A percentile compares a stretch with the other conserved stretches of the same genome.
Conservation (phyloP, 1,140 invertebrate species). For the Euglossa dilemma region DNA sequence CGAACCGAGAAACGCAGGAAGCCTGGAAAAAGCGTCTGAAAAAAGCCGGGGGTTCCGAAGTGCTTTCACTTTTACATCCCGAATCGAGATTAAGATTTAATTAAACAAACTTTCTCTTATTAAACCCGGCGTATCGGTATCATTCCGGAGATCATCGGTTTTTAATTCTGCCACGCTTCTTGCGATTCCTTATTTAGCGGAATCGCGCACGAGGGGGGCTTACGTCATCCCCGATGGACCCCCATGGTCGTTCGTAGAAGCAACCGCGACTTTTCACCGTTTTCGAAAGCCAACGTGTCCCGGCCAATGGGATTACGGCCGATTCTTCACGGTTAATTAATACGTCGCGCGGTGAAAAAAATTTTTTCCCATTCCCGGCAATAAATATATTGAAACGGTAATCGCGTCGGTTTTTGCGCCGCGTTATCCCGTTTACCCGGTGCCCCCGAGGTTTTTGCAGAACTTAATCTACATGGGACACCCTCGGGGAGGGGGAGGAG, state of each 20-base stretch:
- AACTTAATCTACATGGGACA: constrained; percentile 62
- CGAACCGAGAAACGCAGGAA: not conserved
- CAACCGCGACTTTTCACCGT: not conserved
- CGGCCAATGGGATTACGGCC: not conserved
- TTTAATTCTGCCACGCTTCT: not conserved
- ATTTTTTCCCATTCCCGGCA: not conserved
- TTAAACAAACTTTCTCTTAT: constrained; percentile 39
- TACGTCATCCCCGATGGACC: too few species aligned
- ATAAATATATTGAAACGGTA: constrained; percentile 21
- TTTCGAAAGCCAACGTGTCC: not conserved
- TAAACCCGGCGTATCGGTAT: not conserved
- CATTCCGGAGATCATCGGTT: not conserved
- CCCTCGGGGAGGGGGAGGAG: constrained; percentile 53
- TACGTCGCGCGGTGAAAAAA: not conserved
- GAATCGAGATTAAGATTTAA: constrained; percentile 18
- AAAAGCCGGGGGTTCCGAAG: not conserved
- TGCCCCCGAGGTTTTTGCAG: constrained; percentile 50
- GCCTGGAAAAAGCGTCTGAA: not conserved
- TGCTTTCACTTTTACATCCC: constrained; percentile 15
- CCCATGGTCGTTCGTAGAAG: not conserved
- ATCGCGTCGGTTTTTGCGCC: constrained; percentile 14
- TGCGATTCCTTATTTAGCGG: not conserved
- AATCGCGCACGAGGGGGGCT: too few species aligned
- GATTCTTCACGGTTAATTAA: constrained; percentile 7
- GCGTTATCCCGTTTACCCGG: constrained; percentile 35